A percentile compares a stretch with the other conserved stretches of the same genome.
Conservation (phyloP, 2,888 invertebrate species). For the Cheilosia variabilis region DNA sequence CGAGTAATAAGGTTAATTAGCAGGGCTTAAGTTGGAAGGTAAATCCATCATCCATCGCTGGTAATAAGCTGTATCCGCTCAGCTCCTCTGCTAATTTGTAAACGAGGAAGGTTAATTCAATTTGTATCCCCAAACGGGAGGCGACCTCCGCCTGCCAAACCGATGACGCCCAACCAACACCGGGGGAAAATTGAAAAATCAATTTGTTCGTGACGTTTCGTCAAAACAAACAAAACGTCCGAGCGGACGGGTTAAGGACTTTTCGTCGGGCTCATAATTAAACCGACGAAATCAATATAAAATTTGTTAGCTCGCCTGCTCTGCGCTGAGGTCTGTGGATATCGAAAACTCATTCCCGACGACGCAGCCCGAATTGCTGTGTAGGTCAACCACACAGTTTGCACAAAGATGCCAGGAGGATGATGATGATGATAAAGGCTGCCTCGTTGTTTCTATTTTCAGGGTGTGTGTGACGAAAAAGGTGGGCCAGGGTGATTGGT, state of each 20-base stretch:
- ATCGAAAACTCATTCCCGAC: conserved; percentile 48
- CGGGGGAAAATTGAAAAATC: conserved; percentile 51
- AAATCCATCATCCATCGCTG: conserved; percentile 55
- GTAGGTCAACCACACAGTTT: conserved; percentile 73
- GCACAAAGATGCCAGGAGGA: conserved; percentile 36
- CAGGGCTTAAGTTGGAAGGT: conserved; percentile 73
- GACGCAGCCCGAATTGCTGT: conserved; percentile 8
- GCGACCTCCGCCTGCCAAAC: background rate
- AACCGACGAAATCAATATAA: conserved; percentile 71
- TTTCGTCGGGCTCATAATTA: conserved; percentile 61
- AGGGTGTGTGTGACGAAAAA: conserved; percentile 4
- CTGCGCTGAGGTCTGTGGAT: conserved; percentile 17
- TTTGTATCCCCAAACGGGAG: conserved; percentile 22
- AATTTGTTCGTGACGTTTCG: conserved; percentile 74
- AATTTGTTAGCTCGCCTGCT: conserved; percentile 44
- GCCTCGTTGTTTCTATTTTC: background rate
- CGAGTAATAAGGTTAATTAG: conserved; percentile 74
- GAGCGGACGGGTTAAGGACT: conserved; percentile 55
- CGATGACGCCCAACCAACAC: background rate
- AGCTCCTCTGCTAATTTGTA: conserved; percentile 49
- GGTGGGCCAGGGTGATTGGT: background rate
- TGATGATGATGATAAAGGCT: conserved; percentile 1
- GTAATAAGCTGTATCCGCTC: background rate
- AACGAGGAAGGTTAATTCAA: conserved; percentile 65
- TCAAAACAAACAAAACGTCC: conserved; percentile 67